Evolutionary conservation across 2,888 invertebrate species (phyloP), one percentile per base, ranked within the genome.

Genomic region (Smittia aterrima): DNA sequence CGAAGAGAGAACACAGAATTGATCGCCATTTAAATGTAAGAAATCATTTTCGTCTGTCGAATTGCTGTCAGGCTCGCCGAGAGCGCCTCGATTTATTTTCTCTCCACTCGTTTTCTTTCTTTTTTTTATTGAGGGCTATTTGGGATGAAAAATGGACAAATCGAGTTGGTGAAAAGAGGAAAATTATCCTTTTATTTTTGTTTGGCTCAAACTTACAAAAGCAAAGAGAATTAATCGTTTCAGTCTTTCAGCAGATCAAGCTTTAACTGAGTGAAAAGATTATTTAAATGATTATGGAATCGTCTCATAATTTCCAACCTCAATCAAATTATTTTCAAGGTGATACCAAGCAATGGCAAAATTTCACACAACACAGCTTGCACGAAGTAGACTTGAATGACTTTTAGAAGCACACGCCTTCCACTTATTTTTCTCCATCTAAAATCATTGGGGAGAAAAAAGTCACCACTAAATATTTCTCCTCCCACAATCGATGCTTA

Each of bases 21-120:
- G 70, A 70, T 70, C 27, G 18, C 70, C 70, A 70, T 70, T 70
- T 70, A 70, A 70, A 70, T 70, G 70, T 70, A 70, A 70, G 70
- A 70, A 70, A 70, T 70, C 70, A 70, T 70, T 32, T 25, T 54
- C 25, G 53, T 9, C n/a, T 70, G 70, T 54, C 54, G 70, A 70
- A 47, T 27, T 70, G 47, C 41, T 54, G 70, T 70, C 70, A 54
- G 54, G 41, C 58, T 18, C 18, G 20, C n/a, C 9, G 58, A 58
- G 20, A 58, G 58, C 58, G 9, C 58, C 58, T 18, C 58, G 20
- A n/a, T 18, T 18, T 20, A 32, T 27, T 25, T 3, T 27, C 25
- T 22, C n/a, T n/a, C n/a, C n/a, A n/a, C n/a, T n/a, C n/a, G 25
- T 58, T 66, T 11, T 66, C 32, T 16, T 40, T 66, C 66, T 27